These are phyloP conservation scores for Lucilia sericata DNA, from an alignment of 1,140 invertebrate species.

Conservation along the genomic window DNA sequence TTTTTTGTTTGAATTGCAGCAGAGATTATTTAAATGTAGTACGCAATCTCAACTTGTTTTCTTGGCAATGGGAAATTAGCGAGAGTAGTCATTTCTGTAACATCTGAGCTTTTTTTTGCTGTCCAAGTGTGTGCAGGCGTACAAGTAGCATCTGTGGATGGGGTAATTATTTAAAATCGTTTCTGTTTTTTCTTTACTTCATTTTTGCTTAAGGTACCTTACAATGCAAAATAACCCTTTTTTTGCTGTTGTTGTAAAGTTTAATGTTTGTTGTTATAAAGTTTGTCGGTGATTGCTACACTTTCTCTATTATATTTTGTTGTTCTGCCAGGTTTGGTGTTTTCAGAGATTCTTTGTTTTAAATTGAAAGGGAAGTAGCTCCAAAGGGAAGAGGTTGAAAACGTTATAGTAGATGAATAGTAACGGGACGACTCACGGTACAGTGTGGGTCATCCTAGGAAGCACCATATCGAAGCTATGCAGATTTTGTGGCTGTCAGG, in stretches of 20 bases:
- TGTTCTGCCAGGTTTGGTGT: background rate
- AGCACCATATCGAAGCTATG: no score
- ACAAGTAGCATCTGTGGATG: conserved; percentile 50
- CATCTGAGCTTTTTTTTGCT: background rate
- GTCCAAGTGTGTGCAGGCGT: conserved; percentile 41
- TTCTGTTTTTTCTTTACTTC: conserved; percentile 7
- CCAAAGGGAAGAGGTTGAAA: no score
- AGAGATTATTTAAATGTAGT: conserved; percentile 36
- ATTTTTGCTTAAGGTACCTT: background rate
- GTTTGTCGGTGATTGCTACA: conserved; percentile 60
- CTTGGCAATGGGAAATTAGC: background rate
- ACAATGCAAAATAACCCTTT: conserved; percentile 40
- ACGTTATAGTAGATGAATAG: no score
- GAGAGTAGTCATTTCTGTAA: background rate
- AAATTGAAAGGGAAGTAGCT: background rate
- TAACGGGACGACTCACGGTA: no score
- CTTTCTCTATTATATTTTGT: conserved; percentile 56
- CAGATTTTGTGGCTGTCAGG: no score
- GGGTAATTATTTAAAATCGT: conserved; percentile 43
- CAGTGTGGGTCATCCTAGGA: no score
- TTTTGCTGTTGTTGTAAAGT: conserved; percentile 41
- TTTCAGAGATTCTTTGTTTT: background rate
- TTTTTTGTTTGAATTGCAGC: conserved; percentile 32
- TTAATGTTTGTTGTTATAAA: conserved; percentile 18
- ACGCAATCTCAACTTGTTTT: background rate